Conservation (phyloP, 2,888 invertebrate species). For the Drosophila kanekoi region DNA sequence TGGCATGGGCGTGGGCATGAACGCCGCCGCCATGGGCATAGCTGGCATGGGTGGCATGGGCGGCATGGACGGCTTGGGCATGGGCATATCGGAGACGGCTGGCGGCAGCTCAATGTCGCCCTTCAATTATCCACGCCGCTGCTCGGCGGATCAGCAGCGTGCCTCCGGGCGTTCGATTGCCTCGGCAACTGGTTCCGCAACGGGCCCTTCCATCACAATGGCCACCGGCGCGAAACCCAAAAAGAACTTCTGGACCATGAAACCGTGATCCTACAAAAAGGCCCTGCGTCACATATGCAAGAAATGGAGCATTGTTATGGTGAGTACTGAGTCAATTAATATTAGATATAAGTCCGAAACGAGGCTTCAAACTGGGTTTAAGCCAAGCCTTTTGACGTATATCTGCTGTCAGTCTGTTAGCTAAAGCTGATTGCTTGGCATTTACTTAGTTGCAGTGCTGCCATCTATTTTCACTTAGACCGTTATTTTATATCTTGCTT, state of each 20-base stretch:
- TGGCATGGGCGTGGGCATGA: conserved; percentile 39
- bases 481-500: conserved; percentile 4
- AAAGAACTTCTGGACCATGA: conserved; percentile 85
- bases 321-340: conserved; percentile 63
- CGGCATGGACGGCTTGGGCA: conserved; percentile 30
- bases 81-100: conserved; percentile 17
- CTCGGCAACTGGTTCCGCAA: conserved; percentile 36
- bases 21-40: conserved; percentile 5
- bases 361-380: too few species aligned
- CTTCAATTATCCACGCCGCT: conserved; percentile 82
- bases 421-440: too few species aligned
- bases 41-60: conserved; percentile 25
- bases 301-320: conserved; percentile 84
- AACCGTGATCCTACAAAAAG: conserved; percentile 85
- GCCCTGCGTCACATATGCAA: conserved; percentile 82
- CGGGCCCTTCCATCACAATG: conserved; percentile 22
- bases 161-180: conserved; percentile 79
- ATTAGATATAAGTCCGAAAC: too few species aligned
- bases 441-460: too few species aligned
- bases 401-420: too few species aligned
- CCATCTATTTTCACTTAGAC: neutral
- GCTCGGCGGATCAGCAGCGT: conserved; percentile 83
- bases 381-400: too few species aligned
- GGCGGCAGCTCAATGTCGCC: conserved; percentile 73
- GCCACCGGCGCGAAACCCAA: conserved; percentile 84